Evolutionary conservation across 1,140 invertebrate genomes (phyloP).

Genomic region (Gonioctena quinquepunctata): DNA sequence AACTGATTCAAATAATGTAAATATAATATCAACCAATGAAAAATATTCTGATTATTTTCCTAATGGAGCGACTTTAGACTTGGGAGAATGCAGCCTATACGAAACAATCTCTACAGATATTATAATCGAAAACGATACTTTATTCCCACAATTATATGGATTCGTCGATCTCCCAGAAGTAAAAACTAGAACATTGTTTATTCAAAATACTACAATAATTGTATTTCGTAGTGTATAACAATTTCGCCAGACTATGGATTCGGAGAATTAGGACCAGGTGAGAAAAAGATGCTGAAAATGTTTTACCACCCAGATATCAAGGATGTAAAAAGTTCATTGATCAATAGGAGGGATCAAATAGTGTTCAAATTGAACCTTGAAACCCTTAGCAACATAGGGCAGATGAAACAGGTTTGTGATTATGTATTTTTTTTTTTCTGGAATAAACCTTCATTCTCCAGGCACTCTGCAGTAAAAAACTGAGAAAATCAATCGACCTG

Average conservation of each 20-base stretch:
- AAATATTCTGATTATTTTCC: slow-evolving; percentile 8
- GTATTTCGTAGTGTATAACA: slow-evolving; percentile 29
- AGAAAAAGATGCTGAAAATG: slow-evolving; percentile 27
- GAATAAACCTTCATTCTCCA: slow-evolving; percentile 5
- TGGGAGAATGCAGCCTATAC: slow-evolving; percentile 36
- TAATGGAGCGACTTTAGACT: slow-evolving; percentile 29
- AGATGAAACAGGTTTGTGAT: slow-evolving; percentile 26
- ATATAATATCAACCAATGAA: slow-evolving; percentile 7
- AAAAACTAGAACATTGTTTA: background rate
- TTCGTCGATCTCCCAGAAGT: slow-evolving; percentile 44
- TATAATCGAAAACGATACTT: slow-evolving; percentile 32
- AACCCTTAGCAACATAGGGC: slow-evolving; percentile 33
- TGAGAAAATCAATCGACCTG: slow-evolving; percentile 16
- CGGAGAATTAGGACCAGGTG: slow-evolving; percentile 30
- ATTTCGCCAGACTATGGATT: slow-evolving; percentile 43
- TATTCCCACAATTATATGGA: slow-evolving; percentile 32
- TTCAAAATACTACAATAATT: too few relatives aligned
- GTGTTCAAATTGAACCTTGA: slow-evolving; percentile 28
- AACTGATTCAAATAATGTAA: slow-evolving; percentile 29
- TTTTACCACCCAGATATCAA: slow-evolving; percentile 28
- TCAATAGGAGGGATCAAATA: background rate
- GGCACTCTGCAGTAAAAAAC: slow-evolving; percentile 17
- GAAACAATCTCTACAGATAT: slow-evolving; percentile 38
- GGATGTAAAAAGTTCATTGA: background rate
- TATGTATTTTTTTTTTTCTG: background rate